These are phyloP conservation scores for Eulemur macaco DNA, from an alignment of 2,113 vertebrate genomes.

Conservation along the genomic window DNA sequence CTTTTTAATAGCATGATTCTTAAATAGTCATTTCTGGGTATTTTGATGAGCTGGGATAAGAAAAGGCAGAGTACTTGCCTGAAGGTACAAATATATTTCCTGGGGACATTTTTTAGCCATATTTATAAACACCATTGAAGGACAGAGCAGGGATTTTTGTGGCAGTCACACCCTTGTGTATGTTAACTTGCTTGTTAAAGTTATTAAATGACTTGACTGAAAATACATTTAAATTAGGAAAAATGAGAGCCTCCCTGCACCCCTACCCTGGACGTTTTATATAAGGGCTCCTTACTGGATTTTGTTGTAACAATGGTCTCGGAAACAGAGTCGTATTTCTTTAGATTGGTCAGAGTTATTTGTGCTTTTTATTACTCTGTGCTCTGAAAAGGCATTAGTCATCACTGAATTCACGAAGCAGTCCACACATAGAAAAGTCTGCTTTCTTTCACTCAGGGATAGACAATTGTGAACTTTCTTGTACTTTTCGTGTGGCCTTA, in stretches of 20 bases:
- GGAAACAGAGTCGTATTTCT: not conserved
- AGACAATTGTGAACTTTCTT: not conserved
- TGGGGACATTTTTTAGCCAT: not conserved
- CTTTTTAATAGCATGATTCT: slow-evolving; percentile 34
- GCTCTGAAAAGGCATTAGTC: slow-evolving; percentile 22
- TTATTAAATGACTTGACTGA: slow-evolving; percentile 6
- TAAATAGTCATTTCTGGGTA: not conserved
- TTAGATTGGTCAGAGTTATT: not conserved
- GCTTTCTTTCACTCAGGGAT: not conserved
- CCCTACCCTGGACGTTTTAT: not conserved
- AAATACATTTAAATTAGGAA: not conserved
- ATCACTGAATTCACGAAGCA: not conserved
- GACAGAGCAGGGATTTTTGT: not conserved
- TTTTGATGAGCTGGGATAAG: slow-evolving; percentile 8
- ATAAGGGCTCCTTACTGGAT: not conserved
- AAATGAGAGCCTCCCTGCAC: not conserved
- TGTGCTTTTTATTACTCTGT: not conserved
- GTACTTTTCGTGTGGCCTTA: not conserved
- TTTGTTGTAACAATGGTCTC: not conserved
- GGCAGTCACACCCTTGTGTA: not conserved
- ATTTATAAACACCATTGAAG: not conserved
- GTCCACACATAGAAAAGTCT: not conserved
- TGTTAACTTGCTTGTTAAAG: slow-evolving; percentile 29
- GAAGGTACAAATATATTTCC: not conserved
- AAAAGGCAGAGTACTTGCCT: slow-evolving; percentile 12